Evolutionary conservation across 2,888 invertebrate genomes (phyloP), one percentile per base, ranked within the genome.

Genomic region (Ashinkailepas kermadecensis): DNA sequence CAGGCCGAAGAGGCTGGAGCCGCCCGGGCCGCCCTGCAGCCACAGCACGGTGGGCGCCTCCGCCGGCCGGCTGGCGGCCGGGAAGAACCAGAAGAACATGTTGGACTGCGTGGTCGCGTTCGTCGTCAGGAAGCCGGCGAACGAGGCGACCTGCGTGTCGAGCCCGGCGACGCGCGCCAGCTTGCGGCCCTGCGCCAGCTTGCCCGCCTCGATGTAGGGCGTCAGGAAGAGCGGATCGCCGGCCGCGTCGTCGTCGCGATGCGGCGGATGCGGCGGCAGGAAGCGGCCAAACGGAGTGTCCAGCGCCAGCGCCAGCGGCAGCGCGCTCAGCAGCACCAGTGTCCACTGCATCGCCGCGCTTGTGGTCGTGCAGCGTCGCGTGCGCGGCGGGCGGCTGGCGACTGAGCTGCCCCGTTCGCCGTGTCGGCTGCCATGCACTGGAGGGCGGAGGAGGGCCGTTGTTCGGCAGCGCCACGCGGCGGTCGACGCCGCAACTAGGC

Each of bases 1-100:
- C 4, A 95, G 88, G 0, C 95, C 95, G 84, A 92, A 93, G 67
- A 95, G 87, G 0, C 95, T 95, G 0, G 93, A 90, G 0, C 93
- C 93, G 0, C 91, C 91, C 0, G 95, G 95, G 0, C 95, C 95
- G 11, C 95, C 95, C 88, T 95, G 94, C 6, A 95, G 89, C 95
- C 95, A 95, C 12, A 95, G 88, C 0, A 95, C 87, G 0, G 95
- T 92, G 0, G 94, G 94, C 0, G 92, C 92, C 74, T 86, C 86
- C 59, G 86, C 88, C 12, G 89, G 87, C 58, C 83, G 74, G n/a
- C 80, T 64, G 84, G 83, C 90, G 0, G 95, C 92, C 0, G 95
- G 95, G 86, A 96, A 95, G 86, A 93, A 96, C 96, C 96, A 96
- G 88, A 96, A 95, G 88, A 95, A 96, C 88, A 94, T 90, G 86